These are phyloP conservation scores for Aricia agestis DNA, from an alignment of 1,140 invertebrate genomes.

Conservation along the genomic window DNA sequence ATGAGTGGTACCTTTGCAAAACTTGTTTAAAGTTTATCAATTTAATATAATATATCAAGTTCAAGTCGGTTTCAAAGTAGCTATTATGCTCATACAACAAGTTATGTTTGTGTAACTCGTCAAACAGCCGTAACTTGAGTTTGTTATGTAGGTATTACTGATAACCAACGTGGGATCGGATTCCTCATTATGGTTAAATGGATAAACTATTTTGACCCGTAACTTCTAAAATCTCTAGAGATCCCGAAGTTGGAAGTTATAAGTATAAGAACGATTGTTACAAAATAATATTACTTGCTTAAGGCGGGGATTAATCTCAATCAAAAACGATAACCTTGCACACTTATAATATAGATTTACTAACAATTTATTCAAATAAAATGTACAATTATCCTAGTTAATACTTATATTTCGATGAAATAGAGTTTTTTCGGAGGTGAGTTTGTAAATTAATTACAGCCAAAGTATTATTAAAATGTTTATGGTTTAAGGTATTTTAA, in stretches of 20 bases:
- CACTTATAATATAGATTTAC: too few species aligned
- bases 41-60: background rate
- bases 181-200: background rate
- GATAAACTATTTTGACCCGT: background rate
- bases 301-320: too few species aligned
- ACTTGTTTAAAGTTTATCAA: background rate
- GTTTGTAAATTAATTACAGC: too few species aligned
- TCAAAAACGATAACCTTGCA: too few species aligned
- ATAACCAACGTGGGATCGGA: background rate
- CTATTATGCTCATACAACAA: background rate
- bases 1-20: background rate
- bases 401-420: too few species aligned
- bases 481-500: too few species aligned
- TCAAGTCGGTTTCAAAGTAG: background rate
- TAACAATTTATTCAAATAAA: too few species aligned
- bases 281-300: conserved; percentile 7
- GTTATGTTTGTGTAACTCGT: background rate
- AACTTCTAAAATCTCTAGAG: background rate
- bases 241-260: background rate
- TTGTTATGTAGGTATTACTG: too few species aligned
- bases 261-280: background rate
- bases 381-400: too few species aligned
- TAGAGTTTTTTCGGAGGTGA: too few species aligned
- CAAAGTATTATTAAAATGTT: too few species aligned
- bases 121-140: too few species aligned